phyloP scores from a whole-genome alignment of 2,113 vertebrate species.

The Cebidichthys violaceus region DNA sequence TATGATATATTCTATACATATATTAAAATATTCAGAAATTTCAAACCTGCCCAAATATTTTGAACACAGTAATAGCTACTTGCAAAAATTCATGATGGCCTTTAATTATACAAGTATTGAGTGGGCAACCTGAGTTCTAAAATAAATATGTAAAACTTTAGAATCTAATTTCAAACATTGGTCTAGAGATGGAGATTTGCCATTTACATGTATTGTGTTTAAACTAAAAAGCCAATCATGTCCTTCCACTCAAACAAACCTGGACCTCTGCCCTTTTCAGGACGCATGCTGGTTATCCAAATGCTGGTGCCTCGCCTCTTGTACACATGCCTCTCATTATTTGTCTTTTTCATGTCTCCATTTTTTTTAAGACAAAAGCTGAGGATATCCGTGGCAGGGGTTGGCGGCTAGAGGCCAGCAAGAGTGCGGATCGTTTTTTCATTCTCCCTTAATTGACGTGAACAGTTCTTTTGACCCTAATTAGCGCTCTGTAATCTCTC shows the following conservation, averaged over 20 bases:
- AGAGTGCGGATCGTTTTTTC: slow-evolving; percentile 77
- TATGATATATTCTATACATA: neutral
- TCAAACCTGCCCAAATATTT: slow-evolving; percentile 3
- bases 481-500: slow-evolving; percentile 92
- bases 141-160: neutral
- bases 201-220: slow-evolving; percentile 33
- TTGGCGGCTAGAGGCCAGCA: slow-evolving; percentile 70
- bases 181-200: slow-evolving; percentile 10
- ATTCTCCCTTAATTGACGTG: slow-evolving; percentile 90
- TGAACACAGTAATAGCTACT: neutral
- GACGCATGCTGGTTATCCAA: slow-evolving; percentile 57
- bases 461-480: slow-evolving; percentile 95
- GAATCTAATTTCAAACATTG: neutral
- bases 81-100: slow-evolving; percentile 4
- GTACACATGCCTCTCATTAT: slow-evolving; percentile 73
- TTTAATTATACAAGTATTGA: neutral
- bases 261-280: slow-evolving; percentile 62
- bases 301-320: slow-evolving; percentile 50
- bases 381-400: slow-evolving; percentile 78
- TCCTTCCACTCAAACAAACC: slow-evolving; percentile 49
- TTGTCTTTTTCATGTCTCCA: slow-evolving; percentile 79
- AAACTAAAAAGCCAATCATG: slow-evolving; percentile 18
- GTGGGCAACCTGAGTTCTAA: neutral
- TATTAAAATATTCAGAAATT: neutral
- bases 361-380: slow-evolving; percentile 82